Conservation (phyloP, 2,113 vertebrate genomes). For the Lepus americanus region DNA sequence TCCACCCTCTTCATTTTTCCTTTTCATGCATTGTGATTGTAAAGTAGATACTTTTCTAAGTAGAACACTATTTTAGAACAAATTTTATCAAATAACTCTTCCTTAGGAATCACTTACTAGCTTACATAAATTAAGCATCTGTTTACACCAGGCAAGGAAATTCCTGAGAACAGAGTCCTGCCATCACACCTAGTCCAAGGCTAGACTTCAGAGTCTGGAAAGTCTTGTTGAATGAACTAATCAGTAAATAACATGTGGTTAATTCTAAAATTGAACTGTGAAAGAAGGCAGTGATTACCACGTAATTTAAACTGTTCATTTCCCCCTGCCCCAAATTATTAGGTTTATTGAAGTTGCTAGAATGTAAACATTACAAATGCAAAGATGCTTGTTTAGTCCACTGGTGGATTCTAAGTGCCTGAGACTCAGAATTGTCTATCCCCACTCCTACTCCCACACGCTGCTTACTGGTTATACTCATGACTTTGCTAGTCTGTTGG, state of each 20-base stretch:
- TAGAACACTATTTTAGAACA: not conserved
- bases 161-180: not conserved
- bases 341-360: not conserved
- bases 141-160: not conserved
- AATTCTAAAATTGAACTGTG: not conserved
- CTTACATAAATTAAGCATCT: not conserved
- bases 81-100: constrained; percentile 2
- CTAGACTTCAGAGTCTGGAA: not conserved
- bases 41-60: constrained; percentile 18
- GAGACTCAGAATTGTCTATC: not conserved
- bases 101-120: not conserved
- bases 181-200: not conserved
- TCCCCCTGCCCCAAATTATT: not conserved
- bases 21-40: not conserved
- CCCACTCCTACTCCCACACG: not conserved
- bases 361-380: not conserved
- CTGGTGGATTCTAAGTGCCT: not conserved
- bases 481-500: not conserved
- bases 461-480: not conserved
- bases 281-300: not conserved
- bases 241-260: not conserved
- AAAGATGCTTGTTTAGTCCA: not conserved
- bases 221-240: not conserved
- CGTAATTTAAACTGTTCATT: not conserved
- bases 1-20: not conserved